Evolutionary conservation across 2,113 vertebrate genomes (phyloP), one percentile per base, ranked within the genome.

Genomic region (Arvicanthis niloticus): DNA sequence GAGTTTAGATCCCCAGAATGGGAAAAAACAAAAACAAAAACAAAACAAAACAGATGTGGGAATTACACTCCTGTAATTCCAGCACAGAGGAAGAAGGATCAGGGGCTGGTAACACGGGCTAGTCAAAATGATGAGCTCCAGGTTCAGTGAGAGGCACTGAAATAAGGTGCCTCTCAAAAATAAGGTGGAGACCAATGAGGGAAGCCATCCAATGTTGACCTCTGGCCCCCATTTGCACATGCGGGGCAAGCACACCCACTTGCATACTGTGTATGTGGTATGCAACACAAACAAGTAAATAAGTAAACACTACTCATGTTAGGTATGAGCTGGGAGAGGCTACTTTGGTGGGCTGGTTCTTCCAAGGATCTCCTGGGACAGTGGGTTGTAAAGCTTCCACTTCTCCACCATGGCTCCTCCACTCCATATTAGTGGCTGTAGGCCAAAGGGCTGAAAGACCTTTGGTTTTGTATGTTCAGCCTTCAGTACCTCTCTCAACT

Each of bases 401-500:
- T 1, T 84, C 76, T 75, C 16, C 51, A n/a, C 26, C 10, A 0
- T 10, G 56, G 12, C 19, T 58, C 70, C 62, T 75, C 11, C 0
- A 29, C 19, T 62, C 26, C 58, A 29, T 76, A 9, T 67, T 42
- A 56, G 7, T 13, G 40, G 26, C 45, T 67, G 13, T 34, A 53
- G 29, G 17, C 16, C 0, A 11, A 37, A 51, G 1, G 1, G 4
- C 13, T 45, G 40, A n/a, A 60, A 34, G 31, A 62, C 53, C 13
- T 17, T 19, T 7, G 34, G 29, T 68, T 87, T 53, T n/a, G 11
- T 34, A 11, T 68, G 29, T 12, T 62, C 24, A 42, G 56, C 13
- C 70, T 94, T 65, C 56, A 75, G 60, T 42, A 40, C 24, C 37
- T 67, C 19, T 40, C 65, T 76, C 86, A 37, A 0, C 21, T 26